Conservation (phyloP, 2,113 vertebrate species). For the Loxodonta africana region DNA sequence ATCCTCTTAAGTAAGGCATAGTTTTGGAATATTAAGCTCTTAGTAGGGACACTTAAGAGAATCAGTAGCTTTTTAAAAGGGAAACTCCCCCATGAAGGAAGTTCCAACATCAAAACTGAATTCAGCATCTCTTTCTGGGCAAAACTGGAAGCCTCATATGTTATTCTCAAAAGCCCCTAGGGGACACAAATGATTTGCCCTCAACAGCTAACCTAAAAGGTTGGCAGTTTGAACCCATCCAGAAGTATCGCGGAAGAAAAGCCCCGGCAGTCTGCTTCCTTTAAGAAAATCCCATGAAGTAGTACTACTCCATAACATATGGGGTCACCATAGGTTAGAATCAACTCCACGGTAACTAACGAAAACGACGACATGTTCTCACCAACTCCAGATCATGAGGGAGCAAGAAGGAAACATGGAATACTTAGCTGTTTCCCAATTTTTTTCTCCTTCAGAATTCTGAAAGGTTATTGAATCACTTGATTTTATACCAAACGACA, state of each 20-base stretch:
- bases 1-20: background rate
- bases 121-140: background rate
- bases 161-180: background rate
- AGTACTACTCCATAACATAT: background rate
- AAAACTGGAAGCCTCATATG: background rate
- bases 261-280: background rate
- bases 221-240: background rate
- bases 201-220: background rate
- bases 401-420: background rate
- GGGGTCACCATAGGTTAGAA: background rate
- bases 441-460: background rate
- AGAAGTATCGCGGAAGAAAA: background rate
- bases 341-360: background rate
- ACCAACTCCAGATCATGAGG: too few species aligned
- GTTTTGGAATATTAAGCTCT: background rate
- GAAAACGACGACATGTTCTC: background rate
- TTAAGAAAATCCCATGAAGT: background rate
- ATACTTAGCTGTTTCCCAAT: background rate
- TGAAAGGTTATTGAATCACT: conserved; percentile 57
- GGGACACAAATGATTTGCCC: background rate
- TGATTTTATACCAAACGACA: conserved; percentile 70
- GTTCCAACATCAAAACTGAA: background rate
- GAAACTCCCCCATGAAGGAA: background rate
- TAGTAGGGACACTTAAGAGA: background rate
- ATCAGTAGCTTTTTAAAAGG: background rate